Conservation (phyloP, 2,797 vertebrate species). For the Enoplosus armatus region DNA sequence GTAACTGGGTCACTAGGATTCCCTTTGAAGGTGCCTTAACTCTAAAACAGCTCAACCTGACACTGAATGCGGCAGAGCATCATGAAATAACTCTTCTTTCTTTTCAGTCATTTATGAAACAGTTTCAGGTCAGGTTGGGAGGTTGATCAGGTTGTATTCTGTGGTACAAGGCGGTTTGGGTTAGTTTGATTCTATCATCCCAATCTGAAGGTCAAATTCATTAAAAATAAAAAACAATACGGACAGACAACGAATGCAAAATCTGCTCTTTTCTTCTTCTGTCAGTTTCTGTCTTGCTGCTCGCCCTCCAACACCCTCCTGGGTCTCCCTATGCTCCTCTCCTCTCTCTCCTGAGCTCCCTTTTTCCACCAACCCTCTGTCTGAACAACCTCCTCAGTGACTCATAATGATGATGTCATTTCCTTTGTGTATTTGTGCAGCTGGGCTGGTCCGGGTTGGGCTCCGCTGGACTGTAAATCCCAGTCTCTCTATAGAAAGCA, state of each 20-base stretch:
- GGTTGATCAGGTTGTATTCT: not conserved
- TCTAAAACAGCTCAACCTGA: slow-evolving; percentile 24
- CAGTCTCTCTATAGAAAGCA: slow-evolving; percentile 24
- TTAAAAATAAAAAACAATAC: not conserved
- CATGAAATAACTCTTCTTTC: not conserved
- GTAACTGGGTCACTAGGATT: slow-evolving; percentile 41
- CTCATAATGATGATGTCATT: slow-evolving; percentile 70
- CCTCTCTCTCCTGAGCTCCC: not conserved
- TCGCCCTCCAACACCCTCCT: not conserved
- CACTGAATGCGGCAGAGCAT: not conserved
- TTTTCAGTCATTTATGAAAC: not conserved
- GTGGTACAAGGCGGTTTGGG: not conserved
- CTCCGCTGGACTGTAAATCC: slow-evolving; percentile 43
- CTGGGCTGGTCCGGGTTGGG: slow-evolving; percentile 51
- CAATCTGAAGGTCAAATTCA: not conserved
- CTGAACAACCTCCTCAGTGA: slow-evolving; percentile 49
- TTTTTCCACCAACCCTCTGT: slow-evolving; percentile 21
- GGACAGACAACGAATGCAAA: no score
- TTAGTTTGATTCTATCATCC: not conserved
- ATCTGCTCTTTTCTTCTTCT: not conserved
- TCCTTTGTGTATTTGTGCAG: slow-evolving; percentile 80
- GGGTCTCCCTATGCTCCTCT: not conserved
- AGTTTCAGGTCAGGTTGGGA: not conserved
- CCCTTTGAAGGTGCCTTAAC: slow-evolving; percentile 23
- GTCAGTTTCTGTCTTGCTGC: not conserved